A percentile compares a stretch with the other conserved stretches of the same genome.
Conservation (phyloP, 2,888 invertebrate species). For the Caenorhabditis virilis region DNA sequence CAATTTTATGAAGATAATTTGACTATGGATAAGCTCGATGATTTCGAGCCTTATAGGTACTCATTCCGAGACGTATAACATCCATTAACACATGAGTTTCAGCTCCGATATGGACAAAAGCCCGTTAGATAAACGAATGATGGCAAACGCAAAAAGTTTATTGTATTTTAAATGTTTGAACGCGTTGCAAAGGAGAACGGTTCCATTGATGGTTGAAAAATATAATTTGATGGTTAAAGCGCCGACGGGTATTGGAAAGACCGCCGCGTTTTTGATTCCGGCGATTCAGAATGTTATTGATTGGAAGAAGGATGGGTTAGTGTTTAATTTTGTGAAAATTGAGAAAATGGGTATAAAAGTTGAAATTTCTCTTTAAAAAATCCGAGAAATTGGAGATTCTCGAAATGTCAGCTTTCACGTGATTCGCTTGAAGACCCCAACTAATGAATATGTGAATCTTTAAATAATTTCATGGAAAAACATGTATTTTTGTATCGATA, state of each 20-base stretch:
- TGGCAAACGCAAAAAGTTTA: neutral
- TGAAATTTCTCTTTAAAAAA: too few species aligned
- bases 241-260: slow-evolving; percentile 40
- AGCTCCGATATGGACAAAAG: neutral
- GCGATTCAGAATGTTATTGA: slow-evolving; percentile 11
- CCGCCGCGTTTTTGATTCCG: slow-evolving; percentile 28
- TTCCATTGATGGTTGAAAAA: slow-evolving; percentile 8
- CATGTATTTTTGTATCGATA: too few species aligned
- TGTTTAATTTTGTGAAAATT: too few species aligned
- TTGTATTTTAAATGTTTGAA: slow-evolving; percentile 11
- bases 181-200: slow-evolving; percentile 8
- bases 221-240: slow-evolving; percentile 9
- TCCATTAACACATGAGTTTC: too few species aligned
- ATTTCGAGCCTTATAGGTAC: neutral
- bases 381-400: too few species aligned
- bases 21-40: neutral
- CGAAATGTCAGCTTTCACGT: too few species aligned
- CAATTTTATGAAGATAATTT: slow-evolving; percentile 9
- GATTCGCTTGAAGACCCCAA: too few species aligned
- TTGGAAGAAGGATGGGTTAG: neutral
- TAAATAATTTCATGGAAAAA: too few species aligned
- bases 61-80: too few species aligned
- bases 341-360: too few species aligned
- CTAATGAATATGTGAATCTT: too few species aligned
- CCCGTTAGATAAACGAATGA: slow-evolving; percentile 7